phyloP scores from a whole-genome alignment of 2,113 vertebrate species.

The Gasterosteus aculeatus region DNA sequence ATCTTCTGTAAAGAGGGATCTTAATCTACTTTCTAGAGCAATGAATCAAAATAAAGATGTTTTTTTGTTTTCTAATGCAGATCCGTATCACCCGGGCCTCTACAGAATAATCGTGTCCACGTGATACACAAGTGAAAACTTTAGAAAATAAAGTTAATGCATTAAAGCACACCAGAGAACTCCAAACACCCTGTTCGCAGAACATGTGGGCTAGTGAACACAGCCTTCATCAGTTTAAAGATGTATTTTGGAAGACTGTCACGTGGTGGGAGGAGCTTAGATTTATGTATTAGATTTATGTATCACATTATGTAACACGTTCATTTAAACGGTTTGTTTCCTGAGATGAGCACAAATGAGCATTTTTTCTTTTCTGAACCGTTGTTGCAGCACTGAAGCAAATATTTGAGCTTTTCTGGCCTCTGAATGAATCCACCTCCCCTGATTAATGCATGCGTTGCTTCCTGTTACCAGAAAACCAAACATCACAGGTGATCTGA shows the following conservation, averaged over 20 bases:
- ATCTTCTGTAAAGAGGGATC: conserved; percentile 23
- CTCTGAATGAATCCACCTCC: conserved; percentile 10
- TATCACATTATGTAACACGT: too few relatives aligned
- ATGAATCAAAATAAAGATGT: conserved; percentile 33
- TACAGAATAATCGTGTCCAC: not conserved
- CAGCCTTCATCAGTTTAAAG: not conserved
- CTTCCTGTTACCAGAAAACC: conserved; percentile 18
- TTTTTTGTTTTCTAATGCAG: conserved; percentile 9
- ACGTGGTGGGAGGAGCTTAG: not conserved
- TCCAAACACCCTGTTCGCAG: not conserved
- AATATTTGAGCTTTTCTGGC: conserved; percentile 22
- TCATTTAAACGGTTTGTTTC: not conserved
- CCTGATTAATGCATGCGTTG: conserved; percentile 32
- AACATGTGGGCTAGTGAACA: not conserved
- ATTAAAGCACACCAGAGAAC: not conserved
- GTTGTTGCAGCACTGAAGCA: conserved; percentile 43
- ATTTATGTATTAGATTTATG: conserved; percentile 1
- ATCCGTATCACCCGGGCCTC: conserved; percentile 21
- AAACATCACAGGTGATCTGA: conserved; percentile 44
- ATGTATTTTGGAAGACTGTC: not conserved
- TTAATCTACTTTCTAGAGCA: conserved; percentile 13
- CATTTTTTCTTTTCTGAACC: conserved; percentile 15
- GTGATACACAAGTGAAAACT: not conserved
- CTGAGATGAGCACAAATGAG: conserved; percentile 40
- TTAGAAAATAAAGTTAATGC: not conserved